phyloP scores from a whole-genome alignment of 2,113 vertebrate genomes.

The Phaetusa simplex region DNA sequence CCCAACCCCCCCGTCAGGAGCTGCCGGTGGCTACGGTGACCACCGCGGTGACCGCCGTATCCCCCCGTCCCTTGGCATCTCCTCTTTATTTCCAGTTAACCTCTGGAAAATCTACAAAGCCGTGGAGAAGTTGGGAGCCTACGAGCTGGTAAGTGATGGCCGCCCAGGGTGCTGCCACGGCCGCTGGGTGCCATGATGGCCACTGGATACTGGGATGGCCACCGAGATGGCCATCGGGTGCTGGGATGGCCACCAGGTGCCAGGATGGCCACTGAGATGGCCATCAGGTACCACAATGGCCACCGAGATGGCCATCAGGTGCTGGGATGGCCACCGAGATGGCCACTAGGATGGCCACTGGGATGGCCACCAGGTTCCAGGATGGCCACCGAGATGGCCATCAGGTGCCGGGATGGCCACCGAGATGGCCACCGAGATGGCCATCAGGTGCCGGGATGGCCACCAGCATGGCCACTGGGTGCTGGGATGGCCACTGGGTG shows the following conservation, averaged over 20 bases:
- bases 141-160: constrained; percentile 84
- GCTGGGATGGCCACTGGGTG: not conserved
- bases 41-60: rapidly evolving
- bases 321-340: not conserved
- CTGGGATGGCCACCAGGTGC: not conserved
- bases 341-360: not conserved
- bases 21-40: rapidly evolving
- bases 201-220: too few species aligned
- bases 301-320: not conserved
- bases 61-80: not conserved
- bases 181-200: too few species aligned
- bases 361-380: not conserved
- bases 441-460: not conserved
- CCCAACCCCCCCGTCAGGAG: too few species aligned
- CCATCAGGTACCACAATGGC: too few species aligned
- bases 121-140: constrained; percentile 91
- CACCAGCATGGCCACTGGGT: not conserved
- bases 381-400: too few species aligned
- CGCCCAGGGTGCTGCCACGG: too few species aligned
- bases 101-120: constrained; percentile 95
- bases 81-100: constrained; percentile 79
- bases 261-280: not conserved
- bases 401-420: not conserved
- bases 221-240: too few species aligned
- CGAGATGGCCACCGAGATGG: too few species aligned